These are phyloP conservation scores for Drosophila trichaetosa DNA, from an alignment of 2,888 invertebrate genomes.

Conservation along the genomic window DNA sequence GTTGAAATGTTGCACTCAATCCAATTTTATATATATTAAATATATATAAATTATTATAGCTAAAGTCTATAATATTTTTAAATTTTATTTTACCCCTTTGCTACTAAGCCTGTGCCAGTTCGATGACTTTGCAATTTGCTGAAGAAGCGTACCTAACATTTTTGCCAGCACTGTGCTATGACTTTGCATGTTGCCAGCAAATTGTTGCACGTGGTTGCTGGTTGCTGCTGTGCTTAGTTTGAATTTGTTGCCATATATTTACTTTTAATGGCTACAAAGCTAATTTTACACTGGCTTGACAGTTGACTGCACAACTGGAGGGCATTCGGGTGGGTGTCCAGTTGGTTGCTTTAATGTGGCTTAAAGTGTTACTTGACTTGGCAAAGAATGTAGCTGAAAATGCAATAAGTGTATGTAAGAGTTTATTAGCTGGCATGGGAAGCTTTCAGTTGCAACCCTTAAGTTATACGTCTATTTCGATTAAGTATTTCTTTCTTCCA, in stretches of 20 bases:
- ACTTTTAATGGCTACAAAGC: conserved; percentile 60
- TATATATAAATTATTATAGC: background rate
- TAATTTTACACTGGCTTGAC: conserved; percentile 72
- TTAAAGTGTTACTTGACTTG: conserved; percentile 24
- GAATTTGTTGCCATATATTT: conserved; percentile 40
- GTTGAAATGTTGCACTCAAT: background rate
- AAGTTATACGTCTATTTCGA: background rate
- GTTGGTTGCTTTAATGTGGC: conserved; percentile 19
- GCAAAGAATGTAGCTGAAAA: background rate
- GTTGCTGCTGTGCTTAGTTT: conserved; percentile 37
- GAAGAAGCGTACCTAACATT: conserved; percentile 28
- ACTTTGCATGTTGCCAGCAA: conserved; percentile 63
- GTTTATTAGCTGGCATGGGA: background rate
- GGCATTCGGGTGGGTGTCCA: background rate
- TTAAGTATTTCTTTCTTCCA: conserved; percentile 6
- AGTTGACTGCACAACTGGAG: conserved; percentile 59
- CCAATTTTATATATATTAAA: background rate
- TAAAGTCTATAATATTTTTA: too few relatives aligned
- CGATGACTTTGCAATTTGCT: conserved; percentile 17
- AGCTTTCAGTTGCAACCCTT: background rate
- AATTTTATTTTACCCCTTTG: background rate
- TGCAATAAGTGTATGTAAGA: background rate
- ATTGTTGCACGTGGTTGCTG: conserved; percentile 64
- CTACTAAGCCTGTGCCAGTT: background rate
- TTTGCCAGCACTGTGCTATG: conserved; percentile 52